These are phyloP conservation scores for Myiozetetes cayanensis DNA, from an alignment of 2,113 vertebrate species.

Conservation along the genomic window DNA sequence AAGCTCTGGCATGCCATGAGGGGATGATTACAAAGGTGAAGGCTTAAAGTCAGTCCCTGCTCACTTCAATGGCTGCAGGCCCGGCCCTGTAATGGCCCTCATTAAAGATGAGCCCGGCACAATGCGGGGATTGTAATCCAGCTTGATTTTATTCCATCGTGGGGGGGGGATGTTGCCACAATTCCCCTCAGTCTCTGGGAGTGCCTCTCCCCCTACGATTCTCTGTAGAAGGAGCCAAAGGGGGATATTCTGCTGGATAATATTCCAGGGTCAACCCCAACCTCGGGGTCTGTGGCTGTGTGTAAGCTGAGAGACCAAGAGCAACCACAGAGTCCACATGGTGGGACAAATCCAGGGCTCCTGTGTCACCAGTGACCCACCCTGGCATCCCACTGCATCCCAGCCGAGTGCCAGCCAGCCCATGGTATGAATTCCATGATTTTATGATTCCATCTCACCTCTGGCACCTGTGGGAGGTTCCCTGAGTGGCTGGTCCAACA, in stretches of 20 bases:
- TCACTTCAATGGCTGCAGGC: neutral
- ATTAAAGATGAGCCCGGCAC: neutral
- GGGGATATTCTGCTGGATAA: neutral
- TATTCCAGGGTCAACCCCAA: neutral
- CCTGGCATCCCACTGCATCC: neutral
- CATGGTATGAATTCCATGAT: neutral
- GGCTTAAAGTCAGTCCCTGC: neutral
- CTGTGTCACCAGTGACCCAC: too few species aligned
- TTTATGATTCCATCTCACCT: neutral
- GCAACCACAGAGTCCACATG: neutral
- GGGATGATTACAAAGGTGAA: neutral
- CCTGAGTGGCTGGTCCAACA: neutral
- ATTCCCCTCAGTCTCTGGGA: neutral
- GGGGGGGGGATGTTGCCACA: neutral
- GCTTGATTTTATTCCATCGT: neutral
- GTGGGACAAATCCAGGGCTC: neutral
- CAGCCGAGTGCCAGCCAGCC: neutral
- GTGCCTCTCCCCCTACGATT: neutral
- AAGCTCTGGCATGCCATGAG: neutral
- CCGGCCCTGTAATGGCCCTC: neutral
- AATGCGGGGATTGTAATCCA: neutral
- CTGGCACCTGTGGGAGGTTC: neutral
- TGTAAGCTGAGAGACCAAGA: neutral
- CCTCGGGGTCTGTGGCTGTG: fast-evolving
- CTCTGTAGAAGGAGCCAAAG: neutral